A percentile compares a stretch with the other conserved stretches of the same genome.
phyloP scores from a whole-genome alignment of 2,888 invertebrate species.

The Pyrocoelia pectoralis region DNA sequence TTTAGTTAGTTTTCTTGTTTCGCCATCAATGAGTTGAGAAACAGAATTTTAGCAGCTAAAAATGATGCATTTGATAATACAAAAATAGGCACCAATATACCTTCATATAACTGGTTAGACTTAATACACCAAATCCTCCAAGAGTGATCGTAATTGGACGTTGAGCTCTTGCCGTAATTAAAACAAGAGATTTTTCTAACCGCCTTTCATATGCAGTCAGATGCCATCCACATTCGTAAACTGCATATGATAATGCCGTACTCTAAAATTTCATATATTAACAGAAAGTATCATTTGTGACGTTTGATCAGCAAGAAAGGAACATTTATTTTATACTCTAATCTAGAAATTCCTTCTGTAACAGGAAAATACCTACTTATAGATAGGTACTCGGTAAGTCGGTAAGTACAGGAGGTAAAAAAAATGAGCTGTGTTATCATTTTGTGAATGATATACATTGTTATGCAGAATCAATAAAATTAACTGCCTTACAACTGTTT shows the following conservation, averaged over 20 bases:
- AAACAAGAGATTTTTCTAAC: background rate
- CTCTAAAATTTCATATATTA: constrained; percentile 2
- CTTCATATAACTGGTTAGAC: constrained; percentile 12
- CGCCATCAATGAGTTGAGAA: constrained; percentile 12
- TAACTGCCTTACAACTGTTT: too few relatives aligned
- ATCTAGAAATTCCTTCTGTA: too few relatives aligned
- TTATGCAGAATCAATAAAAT: too few relatives aligned
- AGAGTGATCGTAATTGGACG: constrained; percentile 9
- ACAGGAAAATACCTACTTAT: too few relatives aligned
- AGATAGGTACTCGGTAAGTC: too few relatives aligned
- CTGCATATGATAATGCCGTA: background rate
- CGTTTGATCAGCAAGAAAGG: too few relatives aligned
- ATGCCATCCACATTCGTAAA: constrained; percentile 10
- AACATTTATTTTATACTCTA: too few relatives aligned
- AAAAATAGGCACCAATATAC: background rate
- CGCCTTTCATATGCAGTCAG: background rate
- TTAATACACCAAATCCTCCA: constrained; percentile 9
- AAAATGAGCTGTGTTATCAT: too few relatives aligned
- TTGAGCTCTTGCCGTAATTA: constrained; percentile 3
- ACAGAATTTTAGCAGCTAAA: constrained; percentile 6
- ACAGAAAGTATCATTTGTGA: background rate
- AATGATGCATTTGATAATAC: background rate
- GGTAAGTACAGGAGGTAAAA: too few relatives aligned
- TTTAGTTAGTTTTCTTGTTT: background rate
- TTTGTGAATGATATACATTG: too few relatives aligned